Evolutionary conservation across 1,140 invertebrate genomes (phyloP), one percentile per base, ranked within the genome.

Genomic region (Cephus cinctus): DNA sequence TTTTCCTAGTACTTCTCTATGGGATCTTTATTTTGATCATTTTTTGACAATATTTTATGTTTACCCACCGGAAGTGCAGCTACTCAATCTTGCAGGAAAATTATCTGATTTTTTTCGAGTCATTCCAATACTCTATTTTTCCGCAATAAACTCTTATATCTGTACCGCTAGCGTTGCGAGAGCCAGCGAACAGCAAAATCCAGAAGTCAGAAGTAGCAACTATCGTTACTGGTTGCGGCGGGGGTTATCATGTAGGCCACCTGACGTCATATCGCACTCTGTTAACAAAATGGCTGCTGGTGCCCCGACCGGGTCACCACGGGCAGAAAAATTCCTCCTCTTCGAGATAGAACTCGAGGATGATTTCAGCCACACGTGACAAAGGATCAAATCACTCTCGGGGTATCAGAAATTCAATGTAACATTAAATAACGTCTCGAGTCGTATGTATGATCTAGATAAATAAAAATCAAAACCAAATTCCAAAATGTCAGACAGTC

Each of bases 171-270:
- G 27, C 14, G 11, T 30, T 12, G 0, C 4, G 3, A 12, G 12
- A 30, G 27, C 27, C 9, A 30, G 12, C 11, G 27, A 9, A 11
- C 14, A 9, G 27, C 14, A 11, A 11, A 30, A 30, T 30, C 27
- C 14, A n/a, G n/a, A n/a, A n/a, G 25, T 27, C 25, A 6, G n/a
- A n/a, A n/a, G 25, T 8, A 27, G n/a, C 25, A 27, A 27, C 48
- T 58, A 57, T 63, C 59, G 36, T 50, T 25, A 31, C 27, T 34
- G 19, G 36, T 39, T 43, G 45, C 23, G 19, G 35, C 45, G 43
- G 40, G 57, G 62, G 67, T 68, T 69, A 69, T 69, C 67, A 63
- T 65, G 30, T 65, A 68, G 63, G 63, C 52, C 60, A 45, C 41
- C 43, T 57, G 56, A 65, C 63, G 65, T 65, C 59, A 63, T 65